Evolutionary conservation across 2,113 vertebrate genomes (phyloP).

Genomic region (Zosterops hypoxanthus): DNA sequence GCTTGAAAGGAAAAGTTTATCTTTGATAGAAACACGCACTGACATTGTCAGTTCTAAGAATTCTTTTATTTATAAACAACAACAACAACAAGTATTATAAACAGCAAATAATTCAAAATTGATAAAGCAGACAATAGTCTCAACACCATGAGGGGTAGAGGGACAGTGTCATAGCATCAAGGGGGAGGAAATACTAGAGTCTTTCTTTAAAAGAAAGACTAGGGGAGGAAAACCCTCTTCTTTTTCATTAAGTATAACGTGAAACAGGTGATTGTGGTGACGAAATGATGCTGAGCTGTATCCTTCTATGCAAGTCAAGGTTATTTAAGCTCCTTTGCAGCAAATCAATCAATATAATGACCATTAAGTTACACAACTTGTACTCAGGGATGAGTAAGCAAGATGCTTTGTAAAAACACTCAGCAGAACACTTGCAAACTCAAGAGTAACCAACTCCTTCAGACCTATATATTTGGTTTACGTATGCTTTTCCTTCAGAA

Average conservation of each 20-base stretch:
- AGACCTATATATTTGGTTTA: not conserved
- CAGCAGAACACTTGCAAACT: not conserved
- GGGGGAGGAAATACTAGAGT: not conserved
- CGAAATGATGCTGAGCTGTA: not conserved
- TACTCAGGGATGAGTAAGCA: not conserved
- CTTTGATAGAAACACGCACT: not conserved
- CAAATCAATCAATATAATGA: not conserved
- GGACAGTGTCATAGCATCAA: not conserved
- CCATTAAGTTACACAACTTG: not conserved
- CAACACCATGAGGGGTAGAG: not conserved
- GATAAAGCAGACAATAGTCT: not conserved
- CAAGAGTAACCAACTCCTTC: not conserved
- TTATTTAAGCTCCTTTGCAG: not conserved
- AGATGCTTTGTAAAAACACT: not conserved
- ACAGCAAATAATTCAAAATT: not conserved
- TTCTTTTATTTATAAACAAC: not conserved
- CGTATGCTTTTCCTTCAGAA: not conserved
- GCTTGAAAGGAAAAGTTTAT: not conserved
- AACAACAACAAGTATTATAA: not conserved
- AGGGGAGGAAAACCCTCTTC: no score
- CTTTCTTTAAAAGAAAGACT: not conserved
- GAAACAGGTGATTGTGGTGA: not conserved
- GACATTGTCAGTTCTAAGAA: not conserved
- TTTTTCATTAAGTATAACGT: not conserved
- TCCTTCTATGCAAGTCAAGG: not conserved